phyloP scores from a whole-genome alignment of 2,113 vertebrate genomes.

The Thryonomys swinderianus region DNA sequence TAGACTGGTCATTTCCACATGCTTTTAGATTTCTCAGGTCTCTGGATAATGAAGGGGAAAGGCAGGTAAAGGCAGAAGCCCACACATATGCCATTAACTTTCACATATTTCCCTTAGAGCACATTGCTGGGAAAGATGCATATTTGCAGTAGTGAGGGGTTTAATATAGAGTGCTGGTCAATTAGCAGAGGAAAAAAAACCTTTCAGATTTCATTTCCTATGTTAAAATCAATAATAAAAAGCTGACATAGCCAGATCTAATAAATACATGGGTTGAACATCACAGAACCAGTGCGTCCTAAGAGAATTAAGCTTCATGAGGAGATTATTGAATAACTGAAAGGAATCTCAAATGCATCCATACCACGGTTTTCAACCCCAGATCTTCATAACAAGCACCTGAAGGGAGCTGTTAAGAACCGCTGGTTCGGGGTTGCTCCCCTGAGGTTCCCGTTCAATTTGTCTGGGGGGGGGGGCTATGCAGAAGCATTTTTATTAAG shows the following conservation, averaged over 20 bases:
- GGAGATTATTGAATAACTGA: background rate
- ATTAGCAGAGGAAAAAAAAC: slow-evolving; percentile 7
- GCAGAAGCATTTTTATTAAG: background rate
- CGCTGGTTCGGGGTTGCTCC: background rate
- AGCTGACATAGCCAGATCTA: background rate
- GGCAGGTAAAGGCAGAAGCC: background rate
- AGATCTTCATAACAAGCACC: background rate
- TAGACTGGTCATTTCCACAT: background rate
- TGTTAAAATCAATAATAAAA: slow-evolving; percentile 62
- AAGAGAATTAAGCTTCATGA: background rate
- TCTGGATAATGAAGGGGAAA: background rate
- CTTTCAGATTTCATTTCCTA: slow-evolving; percentile 33
- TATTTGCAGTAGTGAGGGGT: background rate
- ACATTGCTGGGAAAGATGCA: background rate
- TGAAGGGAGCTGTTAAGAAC: background rate
- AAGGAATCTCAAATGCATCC: background rate
- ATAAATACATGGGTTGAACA: background rate
- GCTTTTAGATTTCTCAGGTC: background rate
- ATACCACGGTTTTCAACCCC: background rate
- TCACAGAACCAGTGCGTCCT: slow-evolving; percentile 5
- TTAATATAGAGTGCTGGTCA: slow-evolving; percentile 50
- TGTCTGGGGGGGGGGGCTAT: background rate
- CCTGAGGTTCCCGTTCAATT: background rate
- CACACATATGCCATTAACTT: background rate
- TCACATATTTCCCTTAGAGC: background rate